These are phyloP conservation scores for Apis cerana DNA, from an alignment of 1,140 invertebrate genomes.

Conservation along the genomic window DNA sequence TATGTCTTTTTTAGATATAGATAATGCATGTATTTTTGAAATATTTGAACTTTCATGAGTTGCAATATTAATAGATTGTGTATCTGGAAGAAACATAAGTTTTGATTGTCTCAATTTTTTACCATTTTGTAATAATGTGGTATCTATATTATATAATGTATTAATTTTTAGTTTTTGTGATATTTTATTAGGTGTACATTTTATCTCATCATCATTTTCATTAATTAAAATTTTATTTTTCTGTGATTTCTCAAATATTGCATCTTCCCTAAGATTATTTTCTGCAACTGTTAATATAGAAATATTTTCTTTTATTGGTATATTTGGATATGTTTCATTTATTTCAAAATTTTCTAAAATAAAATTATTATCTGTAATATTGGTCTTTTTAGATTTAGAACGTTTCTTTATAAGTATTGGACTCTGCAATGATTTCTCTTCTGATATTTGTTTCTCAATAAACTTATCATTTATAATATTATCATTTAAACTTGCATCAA, in stretches of 20 bases:
- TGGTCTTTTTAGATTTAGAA: conserved; percentile 1
- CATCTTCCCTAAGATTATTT: background rate
- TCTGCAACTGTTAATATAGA: background rate
- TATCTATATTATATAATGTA: conserved; percentile 54
- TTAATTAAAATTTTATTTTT: conserved; percentile 39
- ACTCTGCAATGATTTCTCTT: conserved; percentile 39
- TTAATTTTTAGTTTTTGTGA: conserved; percentile 56
- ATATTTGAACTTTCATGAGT: background rate
- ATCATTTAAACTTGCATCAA: conserved; percentile 38
- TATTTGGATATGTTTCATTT: background rate
- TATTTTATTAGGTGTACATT: conserved; percentile 32
- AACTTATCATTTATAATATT: background rate
- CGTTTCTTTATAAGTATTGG: conserved; percentile 39
- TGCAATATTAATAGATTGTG: conserved; percentile 29
- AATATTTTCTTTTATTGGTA: background rate
- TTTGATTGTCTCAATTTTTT: conserved; percentile 69
- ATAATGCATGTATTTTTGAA: background rate
- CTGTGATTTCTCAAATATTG: conserved; percentile 3
- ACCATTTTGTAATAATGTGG: conserved; percentile 53
- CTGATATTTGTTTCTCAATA: background rate
- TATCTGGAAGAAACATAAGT: conserved; percentile 52
- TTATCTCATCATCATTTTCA: conserved; percentile 4
- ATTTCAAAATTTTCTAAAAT: conserved; percentile 34
- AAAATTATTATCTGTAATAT: background rate
- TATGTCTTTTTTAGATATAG: background rate